phyloP scores from a whole-genome alignment of 1,140 invertebrate species.

The Andrena cerasifolii region DNA sequence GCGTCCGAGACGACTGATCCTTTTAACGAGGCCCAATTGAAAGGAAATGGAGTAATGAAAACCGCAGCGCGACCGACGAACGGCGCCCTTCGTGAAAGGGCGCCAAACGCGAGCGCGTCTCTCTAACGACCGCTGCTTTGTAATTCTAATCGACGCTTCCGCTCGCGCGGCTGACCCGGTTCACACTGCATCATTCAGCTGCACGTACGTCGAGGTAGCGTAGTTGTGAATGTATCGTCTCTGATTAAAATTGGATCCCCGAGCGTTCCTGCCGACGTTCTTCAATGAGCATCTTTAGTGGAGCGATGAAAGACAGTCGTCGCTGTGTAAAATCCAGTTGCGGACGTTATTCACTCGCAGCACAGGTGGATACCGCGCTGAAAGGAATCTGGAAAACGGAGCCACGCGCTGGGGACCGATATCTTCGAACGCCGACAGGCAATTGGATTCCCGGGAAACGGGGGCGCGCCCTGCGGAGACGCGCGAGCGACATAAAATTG shows the following conservation, averaged over 20 bases:
- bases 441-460: not conserved
- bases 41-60: conserved; percentile 52
- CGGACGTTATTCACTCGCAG: too few relatives aligned
- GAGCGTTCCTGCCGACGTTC: too few relatives aligned
- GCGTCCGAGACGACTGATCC: conserved; percentile 12
- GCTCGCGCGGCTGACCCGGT: conserved; percentile 18
- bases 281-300: too few relatives aligned
- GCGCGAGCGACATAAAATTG: too few relatives aligned
- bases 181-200: conserved; percentile 3
- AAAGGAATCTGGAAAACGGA: too few relatives aligned
- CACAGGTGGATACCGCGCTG: too few relatives aligned
- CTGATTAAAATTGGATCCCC: too few relatives aligned
- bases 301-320: too few relatives aligned
- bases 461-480: not conserved
- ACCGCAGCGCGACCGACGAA: conserved; percentile 1
- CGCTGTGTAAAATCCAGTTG: too few relatives aligned
- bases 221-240: conserved; percentile 20
- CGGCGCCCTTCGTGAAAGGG: conserved; percentile 25
- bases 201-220: not conserved
- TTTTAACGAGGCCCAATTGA: conserved; percentile 56
- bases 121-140: conserved; percentile 16
- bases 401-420: too few relatives aligned
- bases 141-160: conserved; percentile 44
- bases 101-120: conserved; percentile 14
- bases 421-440: too few relatives aligned